Conservation (phyloP, 1,140 invertebrate genomes). For the Leptinotarsa lineolata region DNA sequence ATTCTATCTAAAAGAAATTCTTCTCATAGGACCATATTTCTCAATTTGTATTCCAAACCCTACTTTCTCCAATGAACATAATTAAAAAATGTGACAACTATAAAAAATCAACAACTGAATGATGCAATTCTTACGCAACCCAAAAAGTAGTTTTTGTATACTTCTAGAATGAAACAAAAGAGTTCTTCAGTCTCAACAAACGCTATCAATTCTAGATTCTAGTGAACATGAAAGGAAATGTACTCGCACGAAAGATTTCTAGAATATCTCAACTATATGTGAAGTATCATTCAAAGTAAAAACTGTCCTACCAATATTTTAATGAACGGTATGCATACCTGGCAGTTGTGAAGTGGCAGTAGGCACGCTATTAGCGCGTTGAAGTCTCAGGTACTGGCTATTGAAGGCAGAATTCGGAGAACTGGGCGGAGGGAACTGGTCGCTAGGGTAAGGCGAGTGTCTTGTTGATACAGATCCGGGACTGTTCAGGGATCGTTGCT, state of each 20-base stretch:
- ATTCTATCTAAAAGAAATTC: too few relatives aligned
- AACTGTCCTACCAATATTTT: background rate
- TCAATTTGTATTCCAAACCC: too few relatives aligned
- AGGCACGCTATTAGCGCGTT: slow-evolving; percentile 67
- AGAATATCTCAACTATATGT: slow-evolving; percentile 7
- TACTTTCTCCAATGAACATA: too few relatives aligned
- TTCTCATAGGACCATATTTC: too few relatives aligned
- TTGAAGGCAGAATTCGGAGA: slow-evolving; percentile 60
- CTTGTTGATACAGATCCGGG: slow-evolving; percentile 54
- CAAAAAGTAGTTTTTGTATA: background rate
- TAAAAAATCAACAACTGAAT: background rate
- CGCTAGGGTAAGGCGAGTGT: slow-evolving; percentile 64
- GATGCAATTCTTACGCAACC: background rate
- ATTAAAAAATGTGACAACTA: too few relatives aligned
- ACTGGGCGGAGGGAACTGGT: slow-evolving; percentile 62
- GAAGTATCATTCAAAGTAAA: slow-evolving; percentile 8
- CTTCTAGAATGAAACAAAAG: background rate
- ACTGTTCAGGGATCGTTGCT: slow-evolving; percentile 46
- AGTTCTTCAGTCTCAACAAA: background rate
- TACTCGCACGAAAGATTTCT: slow-evolving; percentile 4
- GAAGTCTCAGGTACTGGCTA: slow-evolving; percentile 64
- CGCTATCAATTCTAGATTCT: slow-evolving; percentile 20
- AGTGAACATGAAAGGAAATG: background rate
- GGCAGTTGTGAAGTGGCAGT: slow-evolving; percentile 70
- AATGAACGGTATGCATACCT: slow-evolving; percentile 58